Evolutionary conservation across 2,797 vertebrate genomes (phyloP).

Genomic region (Sylvilagus floridanus): DNA sequence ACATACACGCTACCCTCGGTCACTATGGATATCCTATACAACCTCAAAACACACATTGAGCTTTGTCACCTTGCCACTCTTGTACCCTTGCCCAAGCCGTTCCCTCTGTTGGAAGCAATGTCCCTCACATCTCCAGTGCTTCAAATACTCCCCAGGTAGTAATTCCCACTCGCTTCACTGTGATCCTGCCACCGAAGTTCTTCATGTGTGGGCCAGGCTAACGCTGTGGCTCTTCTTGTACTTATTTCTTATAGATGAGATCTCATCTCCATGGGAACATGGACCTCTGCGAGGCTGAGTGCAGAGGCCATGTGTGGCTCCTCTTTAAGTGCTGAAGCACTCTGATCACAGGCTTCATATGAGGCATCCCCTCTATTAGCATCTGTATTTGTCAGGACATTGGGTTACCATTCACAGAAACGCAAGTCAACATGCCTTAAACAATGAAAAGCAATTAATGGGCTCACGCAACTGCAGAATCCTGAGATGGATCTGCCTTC

Average conservation of each 20-base stretch:
- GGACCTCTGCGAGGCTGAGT: not conserved
- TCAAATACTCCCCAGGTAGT: not conserved
- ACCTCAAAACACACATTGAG: not conserved
- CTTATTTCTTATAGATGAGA: not conserved
- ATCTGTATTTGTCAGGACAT: not conserved
- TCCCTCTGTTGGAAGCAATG: not conserved
- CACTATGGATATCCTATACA: not conserved
- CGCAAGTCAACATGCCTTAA: not conserved
- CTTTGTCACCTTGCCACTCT: not conserved
- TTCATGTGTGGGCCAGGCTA: not conserved
- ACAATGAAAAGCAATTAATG: not conserved
- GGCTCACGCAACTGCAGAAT: not conserved
- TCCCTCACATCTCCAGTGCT: not conserved
- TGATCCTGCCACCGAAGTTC: not conserved
- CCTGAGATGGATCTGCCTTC: not conserved
- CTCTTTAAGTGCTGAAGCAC: not conserved
- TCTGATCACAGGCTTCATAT: not conserved
- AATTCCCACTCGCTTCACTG: not conserved
- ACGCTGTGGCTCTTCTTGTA: not conserved
- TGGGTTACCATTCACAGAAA: conserved; percentile 7
- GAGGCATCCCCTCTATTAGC: not conserved
- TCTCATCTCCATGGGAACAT: not conserved
- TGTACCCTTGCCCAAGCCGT: not conserved
- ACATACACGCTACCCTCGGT: not conserved
- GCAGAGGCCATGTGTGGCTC: not conserved